Evolutionary conservation across 1,140 invertebrate species (phyloP).

Genomic region (Magallana ariakensis): DNA sequence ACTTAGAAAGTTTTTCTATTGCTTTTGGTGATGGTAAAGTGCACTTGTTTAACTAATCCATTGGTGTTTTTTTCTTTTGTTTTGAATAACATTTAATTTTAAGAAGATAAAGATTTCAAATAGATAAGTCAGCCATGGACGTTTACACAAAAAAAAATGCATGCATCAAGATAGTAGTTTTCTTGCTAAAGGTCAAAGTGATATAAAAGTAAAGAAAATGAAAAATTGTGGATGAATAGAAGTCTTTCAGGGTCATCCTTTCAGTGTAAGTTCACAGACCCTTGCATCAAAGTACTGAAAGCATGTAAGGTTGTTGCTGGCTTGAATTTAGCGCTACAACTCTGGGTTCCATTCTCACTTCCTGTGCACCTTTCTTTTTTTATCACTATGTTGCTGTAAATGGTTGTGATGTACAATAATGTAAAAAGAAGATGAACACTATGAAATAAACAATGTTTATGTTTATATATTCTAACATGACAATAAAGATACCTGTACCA

Average conservation of each 20-base stretch:
- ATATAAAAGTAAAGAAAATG: too few species aligned
- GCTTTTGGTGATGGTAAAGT: constrained; percentile 7
- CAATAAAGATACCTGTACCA: constrained; percentile 21
- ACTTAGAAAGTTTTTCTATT: neutral
- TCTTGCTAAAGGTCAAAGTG: too few species aligned
- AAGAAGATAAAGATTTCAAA: too few species aligned
- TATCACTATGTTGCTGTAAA: constrained; percentile 26
- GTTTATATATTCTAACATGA: constrained; percentile 32
- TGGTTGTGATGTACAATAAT: constrained; percentile 17
- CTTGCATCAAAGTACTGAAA: neutral
- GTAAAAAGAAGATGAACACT: neutral
- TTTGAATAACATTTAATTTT: too few species aligned
- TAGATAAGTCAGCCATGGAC: too few species aligned
- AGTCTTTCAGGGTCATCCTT: too few species aligned
- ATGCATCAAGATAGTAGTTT: too few species aligned
- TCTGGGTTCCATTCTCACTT: constrained; percentile 1
- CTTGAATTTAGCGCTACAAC: neutral
- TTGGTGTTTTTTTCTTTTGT: too few species aligned
- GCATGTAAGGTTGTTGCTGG: neutral
- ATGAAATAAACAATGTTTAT: constrained; percentile 25
- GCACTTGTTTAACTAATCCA: too few species aligned
- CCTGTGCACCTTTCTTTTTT: constrained; percentile 30
- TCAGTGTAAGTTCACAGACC: neutral
- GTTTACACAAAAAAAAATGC: too few species aligned
- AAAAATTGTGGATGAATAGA: too few species aligned